phyloP scores from a whole-genome alignment of 2,113 vertebrate species.

The Nothocercus julius region DNA sequence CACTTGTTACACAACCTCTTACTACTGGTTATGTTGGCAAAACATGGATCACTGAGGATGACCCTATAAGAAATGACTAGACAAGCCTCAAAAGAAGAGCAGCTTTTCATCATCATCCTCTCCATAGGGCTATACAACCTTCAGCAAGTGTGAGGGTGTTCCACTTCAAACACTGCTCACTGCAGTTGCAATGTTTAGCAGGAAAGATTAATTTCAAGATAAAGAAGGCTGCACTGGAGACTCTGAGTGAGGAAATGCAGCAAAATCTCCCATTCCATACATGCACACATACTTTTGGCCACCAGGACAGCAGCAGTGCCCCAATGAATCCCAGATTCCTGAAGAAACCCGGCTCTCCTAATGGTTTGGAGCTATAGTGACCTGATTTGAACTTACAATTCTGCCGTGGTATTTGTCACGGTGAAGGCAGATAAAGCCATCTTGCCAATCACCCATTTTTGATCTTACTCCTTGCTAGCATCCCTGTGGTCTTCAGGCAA shows the following conservation, averaged over 20 bases:
- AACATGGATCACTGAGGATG: neutral
- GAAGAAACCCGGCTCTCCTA: neutral
- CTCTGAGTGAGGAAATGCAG: neutral
- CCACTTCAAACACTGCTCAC: neutral
- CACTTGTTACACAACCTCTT: neutral
- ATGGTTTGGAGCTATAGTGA: fast-evolving
- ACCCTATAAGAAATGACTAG: neutral
- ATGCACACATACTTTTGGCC: neutral
- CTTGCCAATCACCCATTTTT: neutral
- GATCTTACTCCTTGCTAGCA: neutral
- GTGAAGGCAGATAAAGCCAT: neutral
- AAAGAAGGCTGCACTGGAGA: neutral
- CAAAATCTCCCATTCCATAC: neutral
- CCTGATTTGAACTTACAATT: neutral
- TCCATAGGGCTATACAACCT: neutral
- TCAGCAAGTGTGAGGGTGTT: neutral
- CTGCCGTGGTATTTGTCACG: neutral
- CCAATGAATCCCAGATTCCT: neutral
- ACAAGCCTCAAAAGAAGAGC: neutral
- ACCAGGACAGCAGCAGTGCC: neutral
- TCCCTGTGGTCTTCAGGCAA: neutral
- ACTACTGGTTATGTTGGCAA: neutral
- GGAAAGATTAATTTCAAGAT: neutral
- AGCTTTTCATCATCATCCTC: neutral
- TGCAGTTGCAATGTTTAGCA: neutral